A percentile compares a stretch with the other conserved stretches of the same genome.
phyloP scores from a whole-genome alignment of 2,797 vertebrate genomes.

The Lates japonicus region DNA sequence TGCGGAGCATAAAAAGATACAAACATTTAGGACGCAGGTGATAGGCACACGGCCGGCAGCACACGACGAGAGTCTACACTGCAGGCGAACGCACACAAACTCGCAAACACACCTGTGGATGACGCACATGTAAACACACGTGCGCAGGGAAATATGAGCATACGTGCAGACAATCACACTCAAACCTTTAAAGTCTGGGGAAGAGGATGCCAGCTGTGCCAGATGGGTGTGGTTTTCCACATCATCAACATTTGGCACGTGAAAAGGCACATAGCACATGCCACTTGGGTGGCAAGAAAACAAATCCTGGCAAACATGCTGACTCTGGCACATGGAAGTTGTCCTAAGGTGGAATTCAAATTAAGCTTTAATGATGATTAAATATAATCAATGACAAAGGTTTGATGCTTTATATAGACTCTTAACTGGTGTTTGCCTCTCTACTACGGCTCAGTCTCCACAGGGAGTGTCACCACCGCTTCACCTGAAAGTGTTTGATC shows the following conservation, averaged over 20 bases:
- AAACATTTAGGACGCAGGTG: not conserved
- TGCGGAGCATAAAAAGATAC: not conserved
- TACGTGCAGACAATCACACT: not conserved
- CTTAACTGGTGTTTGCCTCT: not conserved
- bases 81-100: not conserved
- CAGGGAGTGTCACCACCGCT: not conserved
- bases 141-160: not conserved
- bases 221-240: conserved; percentile 32
- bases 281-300: conserved; percentile 11
- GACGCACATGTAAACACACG: not conserved
- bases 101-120: not conserved
- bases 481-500: conserved; percentile 9
- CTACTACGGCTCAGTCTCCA: not conserved
- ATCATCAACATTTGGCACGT: conserved; percentile 36
- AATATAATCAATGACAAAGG: not conserved
- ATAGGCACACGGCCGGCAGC: not conserved
- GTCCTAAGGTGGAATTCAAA: not conserved
- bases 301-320: conserved; percentile 13
- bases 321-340: conserved; percentile 12
- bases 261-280: not conserved
- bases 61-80: not conserved
- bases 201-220: not conserved
- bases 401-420: not conserved
- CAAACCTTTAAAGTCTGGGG: not conserved
- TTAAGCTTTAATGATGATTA: not conserved